Evolutionary conservation across 2,888 invertebrate genomes (phyloP), one percentile per base, ranked within the genome.

Genomic region (Andrena bucephala): DNA sequence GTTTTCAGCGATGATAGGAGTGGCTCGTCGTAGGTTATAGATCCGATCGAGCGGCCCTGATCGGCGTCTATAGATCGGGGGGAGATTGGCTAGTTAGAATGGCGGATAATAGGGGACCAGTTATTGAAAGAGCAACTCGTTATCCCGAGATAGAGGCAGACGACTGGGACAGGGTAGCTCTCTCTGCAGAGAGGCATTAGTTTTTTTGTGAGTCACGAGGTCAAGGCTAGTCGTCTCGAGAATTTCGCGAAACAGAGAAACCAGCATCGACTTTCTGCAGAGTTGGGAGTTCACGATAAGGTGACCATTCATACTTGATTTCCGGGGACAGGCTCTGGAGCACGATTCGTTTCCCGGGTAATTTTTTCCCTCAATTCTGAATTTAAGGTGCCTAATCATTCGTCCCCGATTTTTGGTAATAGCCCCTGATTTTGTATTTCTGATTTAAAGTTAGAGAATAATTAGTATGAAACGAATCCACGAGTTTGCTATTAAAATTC

Each of bases 1-100:
- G 54, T 69, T 80, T 77, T 82, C 85, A 80, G 63, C 66, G 66
- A 33, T 75, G 29, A 60, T 48, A 80, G 71, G 54, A 36, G 59
- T 20, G 76, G 85, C 69, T 78, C 50, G 70, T 50, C 29, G 63
- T 59, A 29, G 48, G 59, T 24, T 27, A 76, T 75, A 69, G 73
- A 79, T 77, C 20, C 70, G 57, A 84, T 81, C 70, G 68, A 60
- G 27, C 31, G 66, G 27, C 60, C 42, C 60, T 69, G 70, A 62
- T 83, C 67, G 83, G 72, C 74, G 59, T 36, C 54, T 42, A 24
- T 54, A 59, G 29, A 4, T 52, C 16, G 31, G 31, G 60, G 60
- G 31, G 20, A 48, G 24, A 13, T 31, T 57, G 57, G 24, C 24
- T 20, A 13, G 57, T 24, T 57, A 24, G 20, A 42, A 42, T 42